Conservation (phyloP, 2,113 vertebrate genomes). For the Podarcis raffonei region DNA sequence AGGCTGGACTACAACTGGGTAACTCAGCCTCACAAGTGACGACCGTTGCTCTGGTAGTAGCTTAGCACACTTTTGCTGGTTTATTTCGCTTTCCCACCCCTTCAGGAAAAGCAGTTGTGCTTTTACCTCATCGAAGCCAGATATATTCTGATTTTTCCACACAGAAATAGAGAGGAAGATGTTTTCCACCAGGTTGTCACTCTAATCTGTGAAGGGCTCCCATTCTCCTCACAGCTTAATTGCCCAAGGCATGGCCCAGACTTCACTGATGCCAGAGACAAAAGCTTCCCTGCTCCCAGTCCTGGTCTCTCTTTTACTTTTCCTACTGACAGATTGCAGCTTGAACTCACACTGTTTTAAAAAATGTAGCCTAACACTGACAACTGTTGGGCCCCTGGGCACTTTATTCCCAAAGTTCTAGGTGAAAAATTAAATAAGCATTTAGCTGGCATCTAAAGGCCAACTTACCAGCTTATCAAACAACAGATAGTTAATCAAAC, state of each 20-base stretch:
- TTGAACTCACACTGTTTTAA: not conserved
- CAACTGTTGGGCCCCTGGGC: no score
- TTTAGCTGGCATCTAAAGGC: no score
- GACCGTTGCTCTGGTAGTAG: not conserved
- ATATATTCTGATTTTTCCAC: not conserved
- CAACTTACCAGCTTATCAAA: no score
- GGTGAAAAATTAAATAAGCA: no score
- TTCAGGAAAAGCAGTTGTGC: not conserved
- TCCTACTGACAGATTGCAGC: not conserved
- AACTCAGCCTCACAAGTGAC: not conserved
- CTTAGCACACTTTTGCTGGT: not conserved
- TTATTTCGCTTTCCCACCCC: fast-evolving
- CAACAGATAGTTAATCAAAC: no score
- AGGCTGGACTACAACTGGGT: not conserved
- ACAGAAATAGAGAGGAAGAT: not conserved
- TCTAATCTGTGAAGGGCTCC: not conserved
- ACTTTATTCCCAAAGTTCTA: no score
- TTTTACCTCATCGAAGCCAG: not conserved
- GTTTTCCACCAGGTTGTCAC: not conserved
- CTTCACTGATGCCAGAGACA: not conserved
- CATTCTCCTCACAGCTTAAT: not conserved
- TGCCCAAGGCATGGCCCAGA: fast-evolving
- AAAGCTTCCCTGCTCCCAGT: not conserved
- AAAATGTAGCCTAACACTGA: no score
- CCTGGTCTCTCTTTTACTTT: not conserved